These are phyloP conservation scores for Pimpla rufipes DNA, from an alignment of 2,888 invertebrate genomes.

Conservation along the genomic window DNA sequence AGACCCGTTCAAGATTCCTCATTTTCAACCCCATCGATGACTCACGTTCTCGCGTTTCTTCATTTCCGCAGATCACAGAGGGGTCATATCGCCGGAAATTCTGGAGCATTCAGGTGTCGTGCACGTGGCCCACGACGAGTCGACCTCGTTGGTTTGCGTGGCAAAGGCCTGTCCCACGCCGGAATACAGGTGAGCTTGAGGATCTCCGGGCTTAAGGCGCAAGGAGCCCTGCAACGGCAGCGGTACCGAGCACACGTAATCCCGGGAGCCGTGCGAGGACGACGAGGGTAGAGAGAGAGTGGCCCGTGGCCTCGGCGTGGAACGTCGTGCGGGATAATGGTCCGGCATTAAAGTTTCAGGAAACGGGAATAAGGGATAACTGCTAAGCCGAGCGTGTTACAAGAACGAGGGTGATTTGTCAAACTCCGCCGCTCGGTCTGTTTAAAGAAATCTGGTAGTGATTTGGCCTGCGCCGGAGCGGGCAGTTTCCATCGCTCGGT, in stretches of 20 bases:
- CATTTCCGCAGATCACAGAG: constrained; percentile 88
- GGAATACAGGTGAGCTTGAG: constrained; percentile 89
- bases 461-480: constrained; percentile 37
- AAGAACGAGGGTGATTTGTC: constrained; percentile 58
- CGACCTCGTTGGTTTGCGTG: constrained; percentile 91
- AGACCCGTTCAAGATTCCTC: too few species aligned
- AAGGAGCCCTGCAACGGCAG: not conserved
- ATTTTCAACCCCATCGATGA: not conserved
- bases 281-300: not conserved
- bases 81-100: constrained; percentile 90
- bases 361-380: constrained; percentile 61
- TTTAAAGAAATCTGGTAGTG: constrained; percentile 62
- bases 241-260: constrained; percentile 37
- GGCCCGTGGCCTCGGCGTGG: constrained; percentile 15
- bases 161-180: constrained; percentile 93
- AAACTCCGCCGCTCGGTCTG: constrained; percentile 24
- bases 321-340: constrained; percentile 68
- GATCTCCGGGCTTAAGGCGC: not conserved
- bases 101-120: constrained; percentile 90
- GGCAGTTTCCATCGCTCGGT: not conserved
- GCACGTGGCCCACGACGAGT: constrained; percentile 91
- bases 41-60: not conserved
- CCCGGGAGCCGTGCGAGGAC: constrained; percentile 40
- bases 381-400: constrained; percentile 52
- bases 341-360: constrained; percentile 74